Base-by-base conservation (phyloP, 2,797 vertebrate genomes). In the Phalloptychus januarius region DNA sequence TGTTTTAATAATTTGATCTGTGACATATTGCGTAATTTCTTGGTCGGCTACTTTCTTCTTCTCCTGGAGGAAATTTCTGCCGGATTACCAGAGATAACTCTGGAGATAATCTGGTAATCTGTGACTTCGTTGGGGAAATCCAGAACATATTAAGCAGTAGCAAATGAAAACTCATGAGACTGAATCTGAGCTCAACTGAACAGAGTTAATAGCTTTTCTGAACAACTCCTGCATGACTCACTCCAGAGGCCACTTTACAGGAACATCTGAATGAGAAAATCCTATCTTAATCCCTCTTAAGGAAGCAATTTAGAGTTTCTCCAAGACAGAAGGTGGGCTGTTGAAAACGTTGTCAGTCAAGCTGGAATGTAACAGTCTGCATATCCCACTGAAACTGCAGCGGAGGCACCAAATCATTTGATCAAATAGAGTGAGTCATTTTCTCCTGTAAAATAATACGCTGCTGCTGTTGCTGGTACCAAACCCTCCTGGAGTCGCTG, bases 121-220 rank as follows among this genome's bases (percentile, higher is more conserved):
- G 71, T 76, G 42, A 74, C 44, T 79, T 61, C 67, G 83, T 45
- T 42, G 81, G 40, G 44, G 54, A 85, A 85, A 78, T 88, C 80
- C 44, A 58, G 71, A 77, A 76, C 78, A 87, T 87, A 74, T 89
- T 83, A 86, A 82, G 74, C 82, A 73, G 83, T 76, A 79, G 80
- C 78, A 87, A 88, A 87, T 87, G 58, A 45, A 92, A 88, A 79
- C 80, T 70, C 79, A 56, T 71, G 87, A 79, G 91, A 79, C 61
- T 52, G 78, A 85, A 79, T 86, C 82, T 82, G 75, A 81, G 88
- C 86, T 70, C 74, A 87, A 74, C 75, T 78, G 84, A 91, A 87
- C 83, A 58, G 70, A 90, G 83, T 86, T 89, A 92, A 93, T 91
- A 86, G 85, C 84, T 89, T 88, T 86, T 81, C 69, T 86, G 86